phyloP scores from a whole-genome alignment of 2,113 vertebrate species.

The Dunckerocampus dactyliophorus region DNA sequence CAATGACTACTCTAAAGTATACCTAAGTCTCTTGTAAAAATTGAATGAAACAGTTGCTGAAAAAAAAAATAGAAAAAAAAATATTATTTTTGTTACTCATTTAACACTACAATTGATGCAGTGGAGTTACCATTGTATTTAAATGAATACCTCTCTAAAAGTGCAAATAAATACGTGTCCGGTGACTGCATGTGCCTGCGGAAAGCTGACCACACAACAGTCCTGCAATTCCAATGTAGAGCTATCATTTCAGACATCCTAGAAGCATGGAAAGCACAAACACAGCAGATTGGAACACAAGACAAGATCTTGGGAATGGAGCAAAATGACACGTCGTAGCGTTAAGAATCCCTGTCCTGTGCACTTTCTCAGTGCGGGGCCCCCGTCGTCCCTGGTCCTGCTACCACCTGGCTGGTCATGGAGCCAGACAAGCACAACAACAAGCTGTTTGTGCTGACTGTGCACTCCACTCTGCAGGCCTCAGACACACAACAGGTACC shows the following conservation, averaged over 20 bases:
- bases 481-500: slow-evolving; percentile 48
- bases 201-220: slow-evolving; percentile 20
- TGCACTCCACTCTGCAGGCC: slow-evolving; percentile 25
- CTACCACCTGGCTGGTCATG: slow-evolving; percentile 23
- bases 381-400: slow-evolving; percentile 26
- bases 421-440: slow-evolving; percentile 43
- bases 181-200: neutral
- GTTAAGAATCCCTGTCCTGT: slow-evolving; percentile 33
- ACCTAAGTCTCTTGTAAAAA: too few species aligned
- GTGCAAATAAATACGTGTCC: neutral
- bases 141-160: neutral
- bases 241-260: slow-evolving; percentile 17
- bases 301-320: slow-evolving; percentile 52
- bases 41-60: too few species aligned
- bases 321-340: slow-evolving; percentile 10
- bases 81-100: too few species aligned
- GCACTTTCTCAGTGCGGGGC: slow-evolving; percentile 48
- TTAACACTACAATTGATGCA: too few species aligned
- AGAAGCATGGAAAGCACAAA: slow-evolving; percentile 51
- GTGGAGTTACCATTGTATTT: too few species aligned
- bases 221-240: slow-evolving; percentile 19
- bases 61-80: too few species aligned
- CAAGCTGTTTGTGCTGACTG: slow-evolving; percentile 53
- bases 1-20: too few species aligned
- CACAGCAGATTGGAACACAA: slow-evolving; percentile 50